Base-by-base conservation (phyloP, 2,888 invertebrate species). In the Anaspis maculata region DNA sequence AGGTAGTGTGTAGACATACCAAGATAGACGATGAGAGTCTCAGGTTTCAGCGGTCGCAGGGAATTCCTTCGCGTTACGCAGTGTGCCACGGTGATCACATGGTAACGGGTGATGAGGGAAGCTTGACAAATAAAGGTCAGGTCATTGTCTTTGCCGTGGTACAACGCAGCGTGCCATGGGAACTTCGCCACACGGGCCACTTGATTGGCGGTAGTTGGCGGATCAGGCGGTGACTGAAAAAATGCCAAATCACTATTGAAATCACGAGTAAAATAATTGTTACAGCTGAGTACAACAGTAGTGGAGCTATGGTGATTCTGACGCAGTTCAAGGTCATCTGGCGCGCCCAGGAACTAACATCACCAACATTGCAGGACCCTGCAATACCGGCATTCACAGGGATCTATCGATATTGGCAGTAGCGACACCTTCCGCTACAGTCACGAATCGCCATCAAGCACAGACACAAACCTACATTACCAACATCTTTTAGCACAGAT, bases 91-190 rank as follows among this genome's bases (percentile, higher is more conserved):
- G 62, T 61, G 9, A 64, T 33, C 1, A 64, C 44, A 34, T 61
- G 58, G 13, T 34, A 31, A 7, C 33, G 36, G 3, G 57, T 54
- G 3, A 64, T 50, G 9, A 64, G 45, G 1, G 60, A 56, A 3
- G 53, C 62, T 2, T 62, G 62, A 33, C 64, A 64, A 16, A 57
- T 58, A 37, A 62, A 64, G 3, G 52, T 55, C 15, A 64, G 33
- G 34, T 62, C 59, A 13, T 56, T 55, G 2, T 57, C 57, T 43
- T 48, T 51, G 1, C 73, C 70, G 45, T 73, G 72, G 51, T 77
- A 79, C 0, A 78, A 54, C 0, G 78, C 79, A 6, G 74, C 74
- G 56, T 79, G 79, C 79, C 79, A 80, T 0, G 79, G 79, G 71
- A 76, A 79, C 47, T n/a, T 79, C 74, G 0, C 77, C 78, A 37